Evolutionary conservation across 2,113 vertebrate species (phyloP).

Genomic region (Rana temporaria): DNA sequence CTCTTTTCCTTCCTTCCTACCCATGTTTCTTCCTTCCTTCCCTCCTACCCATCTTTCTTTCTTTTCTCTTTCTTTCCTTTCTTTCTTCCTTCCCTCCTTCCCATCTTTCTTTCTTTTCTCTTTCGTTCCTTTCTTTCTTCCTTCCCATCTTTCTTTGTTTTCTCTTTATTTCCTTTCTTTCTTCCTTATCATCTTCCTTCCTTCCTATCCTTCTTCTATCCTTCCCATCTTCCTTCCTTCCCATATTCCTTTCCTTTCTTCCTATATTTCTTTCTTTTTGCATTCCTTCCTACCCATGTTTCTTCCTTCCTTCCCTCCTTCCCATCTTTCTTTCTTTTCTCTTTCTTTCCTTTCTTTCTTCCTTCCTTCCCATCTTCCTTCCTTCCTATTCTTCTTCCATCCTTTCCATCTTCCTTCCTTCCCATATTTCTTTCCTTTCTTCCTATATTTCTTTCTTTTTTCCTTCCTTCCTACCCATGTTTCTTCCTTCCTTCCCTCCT

Average conservation of each 20-base stretch:
- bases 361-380: no score
- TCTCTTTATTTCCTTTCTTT: background rate
- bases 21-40: background rate
- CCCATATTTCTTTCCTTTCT: no score
- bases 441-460: background rate
- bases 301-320: no score
- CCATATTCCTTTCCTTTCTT: no score
- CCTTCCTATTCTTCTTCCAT: background rate
- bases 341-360: no score
- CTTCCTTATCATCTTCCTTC: no score
- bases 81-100: background rate
- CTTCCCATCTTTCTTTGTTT: background rate
- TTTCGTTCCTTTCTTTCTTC: background rate
- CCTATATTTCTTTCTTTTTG: background rate
- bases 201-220: no score
- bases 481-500: no score
- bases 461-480: no score
- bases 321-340: no score
- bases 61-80: background rate
- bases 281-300: background rate
- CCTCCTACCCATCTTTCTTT: background rate
- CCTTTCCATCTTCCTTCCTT: background rate
- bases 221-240: background rate
- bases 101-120: background rate
- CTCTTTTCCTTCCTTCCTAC: no score